Conservation (phyloP, 2,113 vertebrate species). For the western clawed frog (Xenopus tropicalis) region DNA sequence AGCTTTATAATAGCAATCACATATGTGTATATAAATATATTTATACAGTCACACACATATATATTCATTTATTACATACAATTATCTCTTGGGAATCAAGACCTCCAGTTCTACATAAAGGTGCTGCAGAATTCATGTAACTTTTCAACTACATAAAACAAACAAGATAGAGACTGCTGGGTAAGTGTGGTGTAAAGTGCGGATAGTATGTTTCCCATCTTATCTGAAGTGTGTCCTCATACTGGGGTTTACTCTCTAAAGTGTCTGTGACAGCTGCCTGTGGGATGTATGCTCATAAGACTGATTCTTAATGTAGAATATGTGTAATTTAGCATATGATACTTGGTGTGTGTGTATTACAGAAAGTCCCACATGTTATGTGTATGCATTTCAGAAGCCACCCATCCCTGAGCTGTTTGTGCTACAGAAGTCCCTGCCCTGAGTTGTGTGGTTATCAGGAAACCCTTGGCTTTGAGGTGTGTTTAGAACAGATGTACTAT, state of each 20-base stretch:
- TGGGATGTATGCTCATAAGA: not conserved
- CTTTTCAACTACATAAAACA: no score
- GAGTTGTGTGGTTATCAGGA: not conserved
- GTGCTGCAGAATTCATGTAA: no score
- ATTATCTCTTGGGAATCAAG: no score
- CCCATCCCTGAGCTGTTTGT: not conserved
- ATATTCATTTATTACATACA: no score
- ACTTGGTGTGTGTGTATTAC: conserved; percentile 6
- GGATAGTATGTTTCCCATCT: not conserved
- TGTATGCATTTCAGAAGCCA: conserved; percentile 2
- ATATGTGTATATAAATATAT: no score
- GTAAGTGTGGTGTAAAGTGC: no score
- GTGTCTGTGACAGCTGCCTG: not conserved
- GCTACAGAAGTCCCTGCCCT: not conserved
- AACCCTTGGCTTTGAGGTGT: conserved; percentile 2
- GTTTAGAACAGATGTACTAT: not conserved
- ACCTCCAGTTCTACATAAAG: no score
- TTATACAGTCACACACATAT: no score
- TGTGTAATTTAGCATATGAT: not conserved
- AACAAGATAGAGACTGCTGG: no score
- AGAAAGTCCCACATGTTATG: conserved; percentile 9
- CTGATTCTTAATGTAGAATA: not conserved
- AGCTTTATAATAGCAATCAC: no score
- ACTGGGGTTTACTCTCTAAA: no score
- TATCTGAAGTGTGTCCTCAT: not conserved